Base-by-base conservation (phyloP, 2,113 vertebrate genomes). In the Epinephelus moara region DNA sequence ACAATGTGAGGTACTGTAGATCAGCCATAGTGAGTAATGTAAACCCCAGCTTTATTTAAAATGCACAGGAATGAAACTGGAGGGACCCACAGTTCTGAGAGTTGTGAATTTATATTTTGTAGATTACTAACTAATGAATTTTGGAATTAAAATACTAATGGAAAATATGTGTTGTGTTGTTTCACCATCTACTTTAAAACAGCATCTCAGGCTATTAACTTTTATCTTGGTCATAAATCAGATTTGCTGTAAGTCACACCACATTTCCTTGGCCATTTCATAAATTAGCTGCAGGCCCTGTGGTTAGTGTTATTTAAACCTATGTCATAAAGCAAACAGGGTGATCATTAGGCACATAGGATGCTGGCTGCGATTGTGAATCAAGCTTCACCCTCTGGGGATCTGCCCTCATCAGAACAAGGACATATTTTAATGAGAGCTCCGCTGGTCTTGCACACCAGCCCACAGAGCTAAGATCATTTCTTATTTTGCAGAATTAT, bases 61-160 rank as follows among this genome's bases (percentile, higher is more conserved):
- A 81, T 17, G 21, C 78, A 85, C 63, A 84, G 15, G 57, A 57
- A 59, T 78, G 0, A 57, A 85, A 83, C 71, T 85, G 85, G 80
- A 71, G 4, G 60, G 33, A 72, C 42, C 53, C 53, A 23, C 25
- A 71, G 21, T 47, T 64, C 9, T 80, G 64, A 62, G n/a, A 82
- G 59, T 75, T 56, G 57, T 72, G 33, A 76, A 42, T 80, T 66
- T 80, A 10, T 53, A 52, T 86, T 88, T 87, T 92, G 70, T 78
- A 78, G 56, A 80, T 66, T 23, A 81, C 75, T 75, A 75, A 75
- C 66, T 42, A 64, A 85, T 88, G 18, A 30, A 84, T 87, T 92
- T 91, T 90, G 37, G 23, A 94, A 94, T 92, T 92, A 94, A 94
- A 94, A 60, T 73, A 91, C 87, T 92, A 90, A 92, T 90, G 70